phyloP scores from a whole-genome alignment of 64 coral and sea anemone species.

The Catalaphyllia jardinei region DNA sequence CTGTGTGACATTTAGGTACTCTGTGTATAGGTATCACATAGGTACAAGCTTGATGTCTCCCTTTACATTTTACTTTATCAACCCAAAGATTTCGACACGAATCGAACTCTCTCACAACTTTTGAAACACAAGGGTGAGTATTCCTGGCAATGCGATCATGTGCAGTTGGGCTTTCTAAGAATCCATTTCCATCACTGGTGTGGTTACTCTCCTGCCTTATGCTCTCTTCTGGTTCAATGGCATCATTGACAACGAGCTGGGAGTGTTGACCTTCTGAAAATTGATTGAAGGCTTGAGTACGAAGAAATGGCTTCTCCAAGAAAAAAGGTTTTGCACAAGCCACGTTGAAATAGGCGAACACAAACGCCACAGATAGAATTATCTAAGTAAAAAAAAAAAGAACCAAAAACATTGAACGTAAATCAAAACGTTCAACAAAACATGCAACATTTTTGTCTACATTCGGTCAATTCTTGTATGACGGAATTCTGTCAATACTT shows the following conservation, averaged over 20 bases:
- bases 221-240: neutral
- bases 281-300: neutral
- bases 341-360: neutral
- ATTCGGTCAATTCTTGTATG: too few species aligned
- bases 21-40: neutral
- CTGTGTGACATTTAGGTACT: neutral
- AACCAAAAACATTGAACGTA: neutral
- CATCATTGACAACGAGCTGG: neutral
- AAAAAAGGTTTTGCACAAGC: conserved; percentile 1
- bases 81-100: conserved; percentile 2
- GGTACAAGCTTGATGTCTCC: neutral
- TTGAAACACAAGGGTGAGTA: neutral
- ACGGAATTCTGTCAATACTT: too few species aligned
- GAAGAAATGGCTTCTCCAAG: neutral
- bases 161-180: neutral
- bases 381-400: neutral
- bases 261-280: neutral
- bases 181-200: neutral
- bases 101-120: neutral
- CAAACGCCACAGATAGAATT: neutral
- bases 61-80: neutral
- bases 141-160: neutral
- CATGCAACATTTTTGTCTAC: too few species aligned
- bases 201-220: neutral
- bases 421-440: too few species aligned